Evolutionary conservation across 2,888 invertebrate species (phyloP), one percentile per base, ranked within the genome.

Genomic region (Malachius bipustulatus): DNA sequence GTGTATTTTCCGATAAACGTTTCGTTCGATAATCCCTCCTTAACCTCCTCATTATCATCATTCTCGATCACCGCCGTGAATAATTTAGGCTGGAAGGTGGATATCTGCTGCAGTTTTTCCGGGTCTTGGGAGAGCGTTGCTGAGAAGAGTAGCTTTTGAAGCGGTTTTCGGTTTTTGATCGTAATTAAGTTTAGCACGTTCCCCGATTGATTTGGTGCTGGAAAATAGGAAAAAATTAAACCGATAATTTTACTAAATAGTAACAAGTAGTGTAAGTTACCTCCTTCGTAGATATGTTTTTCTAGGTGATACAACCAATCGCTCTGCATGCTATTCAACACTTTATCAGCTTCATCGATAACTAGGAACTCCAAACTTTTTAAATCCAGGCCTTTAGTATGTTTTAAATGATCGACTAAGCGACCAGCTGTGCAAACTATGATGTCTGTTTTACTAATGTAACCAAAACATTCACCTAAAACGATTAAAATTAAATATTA

Each of bases 101-200:
- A 79, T 57, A 97, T 72, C 45, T 80, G 76, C 52, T 90, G 82
- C 32, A 98, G 65, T 57, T 90, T 89, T 62, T 98, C 96, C 1
- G 97, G 94, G 65, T 98, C 94, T 57, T 90, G 89, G 0, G 93
- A 87, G 10, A 97, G 64, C 2, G 98, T 98, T 3, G 98, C 98
- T n/a, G 97, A 97, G 56, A 97, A 91, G 2, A 98, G 66, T 30
- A 98, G 66, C 59, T 96, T 96, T 49, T 96, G 96, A 34, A 67
- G 62, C 1, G 55, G 52, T 36, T 51, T 46, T 6, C 43, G 47
- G 26, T 47, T 50, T 39, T 44, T 35, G 3, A 46, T 27, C 9
- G 33, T 19, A 35, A 35, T 34, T 13, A 31, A 16, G 26, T 50
- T 51, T 51, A 41, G 34, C 47, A 48, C 36, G 37, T 33, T 33